Evolutionary conservation across 2,797 vertebrate genomes (phyloP).

Genomic region (Brotula barbata): DNA sequence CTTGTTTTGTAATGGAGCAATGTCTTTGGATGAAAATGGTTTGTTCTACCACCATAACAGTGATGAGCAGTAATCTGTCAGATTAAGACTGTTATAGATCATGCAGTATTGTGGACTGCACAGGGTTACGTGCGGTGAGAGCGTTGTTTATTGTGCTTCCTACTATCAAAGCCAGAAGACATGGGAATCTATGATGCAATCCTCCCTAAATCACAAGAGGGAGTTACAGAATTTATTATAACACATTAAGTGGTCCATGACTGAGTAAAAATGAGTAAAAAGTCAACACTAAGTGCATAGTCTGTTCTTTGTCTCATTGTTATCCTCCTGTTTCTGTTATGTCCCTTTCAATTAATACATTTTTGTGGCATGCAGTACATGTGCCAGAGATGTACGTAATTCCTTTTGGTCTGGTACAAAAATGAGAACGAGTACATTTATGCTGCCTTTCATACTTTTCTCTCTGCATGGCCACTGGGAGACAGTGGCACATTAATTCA

Average conservation of each 20-base stretch:
- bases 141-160: not conserved
- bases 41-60: constrained; percentile 16
- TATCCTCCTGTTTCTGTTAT: not conserved
- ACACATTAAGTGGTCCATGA: constrained; percentile 16
- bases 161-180: constrained; percentile 31
- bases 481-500: too few relatives aligned
- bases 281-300: constrained; percentile 6
- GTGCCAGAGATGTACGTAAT: too few relatives aligned
- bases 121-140: not conserved
- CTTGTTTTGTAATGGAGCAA: constrained; percentile 58
- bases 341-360: too few relatives aligned
- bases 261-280: constrained; percentile 21
- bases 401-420: too few relatives aligned
- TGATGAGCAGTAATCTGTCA: constrained; percentile 49
- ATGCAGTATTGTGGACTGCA: constrained; percentile 24
- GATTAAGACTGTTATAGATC: constrained; percentile 41
- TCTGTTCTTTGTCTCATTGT: not conserved
- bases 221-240: constrained; percentile 34
- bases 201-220: constrained; percentile 11
- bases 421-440: too few relatives aligned
- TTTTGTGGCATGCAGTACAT: too few relatives aligned
- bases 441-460: too few relatives aligned
- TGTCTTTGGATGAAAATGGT: constrained; percentile 41
- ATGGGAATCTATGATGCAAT: constrained; percentile 35
- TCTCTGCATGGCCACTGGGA: too few relatives aligned